Base-by-base conservation (phyloP, 2,113 vertebrate genomes). In the Meriones unguiculatus region DNA sequence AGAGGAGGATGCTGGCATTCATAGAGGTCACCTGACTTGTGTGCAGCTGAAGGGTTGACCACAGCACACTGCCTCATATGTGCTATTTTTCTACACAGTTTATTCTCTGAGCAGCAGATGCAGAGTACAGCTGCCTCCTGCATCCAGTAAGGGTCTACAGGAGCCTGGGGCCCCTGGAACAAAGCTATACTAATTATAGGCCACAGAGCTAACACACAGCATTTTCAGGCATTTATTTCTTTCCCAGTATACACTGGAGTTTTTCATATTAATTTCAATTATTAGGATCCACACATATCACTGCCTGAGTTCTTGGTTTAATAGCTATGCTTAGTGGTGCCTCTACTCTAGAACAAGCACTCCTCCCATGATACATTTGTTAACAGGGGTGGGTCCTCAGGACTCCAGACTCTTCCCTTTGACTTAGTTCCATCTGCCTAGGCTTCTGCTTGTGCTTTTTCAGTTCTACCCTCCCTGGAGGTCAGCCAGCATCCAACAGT, bases 61-160 rank as follows among this genome's bases (percentile, higher is more conserved):
- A 25, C 0, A 15, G 6, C 57, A 25, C 2, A 12, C 57, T 41
- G 59, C 20, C 57, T 84, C 22, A 81, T 6, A 46, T n/a, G 46
- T 28, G 15, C 6, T 32, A 17, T 18, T 1, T 13, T 46, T 67
- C 5, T 18, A 32, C 9, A 30, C 5, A 65, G 38, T 25, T 62
- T 62, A 28, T 46, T 67, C 13, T 64, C n/a, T 20, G 15, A 67
- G 38, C 0, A 7, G 38, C 62, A 67, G 25, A 24, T 57, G 41
- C 24, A 85, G 82, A 65, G 28, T 28, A 3, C 15, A 65, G 14
- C 3, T 41, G 38, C 18, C 59, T 65, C 2, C 38, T 41, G n/a
- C 28, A n/a, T 41, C 35, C 25, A 41, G 64, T 9, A 3, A 46
- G 7, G 41, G 10, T 59, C 1, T n/a, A 0, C 0, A 18, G 15